Base-by-base conservation (phyloP, 2,888 invertebrate species). In the Loripinus fragilis region DNA sequence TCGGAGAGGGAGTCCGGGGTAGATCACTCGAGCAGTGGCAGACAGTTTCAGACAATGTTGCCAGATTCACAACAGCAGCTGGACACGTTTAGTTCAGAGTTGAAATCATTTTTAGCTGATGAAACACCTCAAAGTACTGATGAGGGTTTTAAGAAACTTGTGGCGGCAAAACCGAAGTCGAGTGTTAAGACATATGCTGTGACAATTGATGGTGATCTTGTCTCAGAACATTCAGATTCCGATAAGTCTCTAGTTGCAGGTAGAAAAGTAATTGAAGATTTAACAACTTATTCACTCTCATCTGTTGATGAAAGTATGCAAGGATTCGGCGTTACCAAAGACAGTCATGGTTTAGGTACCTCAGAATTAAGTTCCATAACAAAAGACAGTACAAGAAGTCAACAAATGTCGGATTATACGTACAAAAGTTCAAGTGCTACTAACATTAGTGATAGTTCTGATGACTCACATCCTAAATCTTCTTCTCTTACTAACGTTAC, bases 401-500 rank as follows among this genome's bases (percentile, higher is more conserved):
- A 72, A 3, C 69, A 69, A 17, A 55, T 83, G 35, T 80, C 80
- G 8, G 72, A 75, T 55, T 79, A 74, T 35, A 78, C 80, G 0
- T 64, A 72, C 10, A 74, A 78, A 76, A 80, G 73, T 78, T 33
- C 82, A 71, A 76, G 72, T 23, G 23, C 23, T 30, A 20, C 12
- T 74, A 73, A 78, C 71, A 0, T 75, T 10, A 66, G 55, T 65
- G 73, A 60, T 33, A 25, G 78, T 50, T 79, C 84, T 48, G 76
- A 76, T 69, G 73, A 76, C 12, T 80, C 85, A 15, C 76, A 81
- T 25, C 78, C 78, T 15, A 80, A 83, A 60, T 85, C 81, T 30
- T 78, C 82, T n/a, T 83, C 83, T n/a, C 83, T 83, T 41, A 82
- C 78, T 15, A 81, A 66, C 33, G 68, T 81, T 41, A 83, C 81